Conservation (phyloP, 2,113 vertebrate species). For the Rhynchomys soricoides region DNA sequence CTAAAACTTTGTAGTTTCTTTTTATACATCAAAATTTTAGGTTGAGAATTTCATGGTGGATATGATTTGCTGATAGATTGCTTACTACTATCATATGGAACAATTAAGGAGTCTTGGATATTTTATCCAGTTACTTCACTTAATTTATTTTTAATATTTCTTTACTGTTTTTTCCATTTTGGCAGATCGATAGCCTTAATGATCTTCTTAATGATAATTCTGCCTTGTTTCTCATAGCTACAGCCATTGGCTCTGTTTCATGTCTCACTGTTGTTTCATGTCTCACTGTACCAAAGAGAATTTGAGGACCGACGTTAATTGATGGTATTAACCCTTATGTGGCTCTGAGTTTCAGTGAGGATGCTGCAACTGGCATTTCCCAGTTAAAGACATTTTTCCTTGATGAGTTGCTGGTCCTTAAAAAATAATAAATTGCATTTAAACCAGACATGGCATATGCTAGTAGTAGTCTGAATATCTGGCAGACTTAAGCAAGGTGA, state of each 20-base stretch:
- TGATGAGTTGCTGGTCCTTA: not conserved
- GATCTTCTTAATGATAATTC: slow-evolving; percentile 36
- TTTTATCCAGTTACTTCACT: slow-evolving; percentile 32
- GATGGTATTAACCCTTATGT: not conserved
- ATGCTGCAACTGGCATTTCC: not conserved
- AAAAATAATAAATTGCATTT: not conserved
- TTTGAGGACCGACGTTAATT: slow-evolving; percentile 7
- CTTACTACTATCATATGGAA: slow-evolving; percentile 1
- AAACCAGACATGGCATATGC: not conserved
- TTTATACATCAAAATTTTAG: slow-evolving; percentile 5
- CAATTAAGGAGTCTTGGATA: slow-evolving; percentile 16
- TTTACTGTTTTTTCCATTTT: slow-evolving; percentile 9
- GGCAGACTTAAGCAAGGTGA: not conserved
- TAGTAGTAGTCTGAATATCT: not conserved
- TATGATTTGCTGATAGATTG: slow-evolving; percentile 43
- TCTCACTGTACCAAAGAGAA: slow-evolving; percentile 3
- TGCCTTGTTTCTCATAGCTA: slow-evolving; percentile 50
- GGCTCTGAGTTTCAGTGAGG: slow-evolving; percentile 12
- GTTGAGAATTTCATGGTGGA: slow-evolving; percentile 44
- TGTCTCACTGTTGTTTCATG: not conserved
- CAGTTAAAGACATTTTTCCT: slow-evolving; percentile 7
- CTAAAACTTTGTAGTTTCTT: slow-evolving; percentile 7
- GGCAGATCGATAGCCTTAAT: not conserved
- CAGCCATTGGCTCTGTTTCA: slow-evolving; percentile 15
- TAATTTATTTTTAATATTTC: slow-evolving; percentile 6